Evolutionary conservation across 2,888 invertebrate species (phyloP).

Genomic region (Eilema sororculum): DNA sequence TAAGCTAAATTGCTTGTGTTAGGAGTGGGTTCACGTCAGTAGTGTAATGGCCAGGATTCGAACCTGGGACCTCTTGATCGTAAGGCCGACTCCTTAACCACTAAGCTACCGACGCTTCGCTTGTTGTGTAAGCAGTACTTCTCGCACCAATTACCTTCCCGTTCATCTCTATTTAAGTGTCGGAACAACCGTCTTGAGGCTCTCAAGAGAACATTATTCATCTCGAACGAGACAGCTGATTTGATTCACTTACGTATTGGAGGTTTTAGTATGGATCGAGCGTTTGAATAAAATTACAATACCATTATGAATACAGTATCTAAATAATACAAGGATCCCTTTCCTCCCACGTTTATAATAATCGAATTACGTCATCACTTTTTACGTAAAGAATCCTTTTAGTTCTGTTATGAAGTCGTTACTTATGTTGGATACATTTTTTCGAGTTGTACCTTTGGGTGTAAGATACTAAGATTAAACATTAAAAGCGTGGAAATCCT

Average conservation of each 20-base stretch:
- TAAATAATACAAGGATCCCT: neutral
- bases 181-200: neutral
- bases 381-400: neutral
- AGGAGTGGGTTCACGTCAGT: too few species aligned
- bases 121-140: too few species aligned
- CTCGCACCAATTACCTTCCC: neutral
- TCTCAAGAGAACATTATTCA: neutral
- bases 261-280: neutral
- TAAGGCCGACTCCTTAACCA: too few species aligned
- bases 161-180: neutral
- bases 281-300: constrained; percentile 4
- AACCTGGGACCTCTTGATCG: too few species aligned
- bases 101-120: too few species aligned
- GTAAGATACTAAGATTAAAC: too few species aligned
- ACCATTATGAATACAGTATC: neutral
- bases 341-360: neutral
- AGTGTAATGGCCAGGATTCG: too few species aligned
- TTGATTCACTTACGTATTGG: neutral
- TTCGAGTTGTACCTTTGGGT: neutral
- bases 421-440: neutral
- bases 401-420: neutral
- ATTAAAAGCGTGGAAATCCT: too few species aligned
- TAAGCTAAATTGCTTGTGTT: too few species aligned
- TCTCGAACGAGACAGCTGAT: neutral
- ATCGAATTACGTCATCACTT: neutral